Evolutionary conservation across 2,888 invertebrate genomes (phyloP).

Genomic region (Parasteatoda lunata): DNA sequence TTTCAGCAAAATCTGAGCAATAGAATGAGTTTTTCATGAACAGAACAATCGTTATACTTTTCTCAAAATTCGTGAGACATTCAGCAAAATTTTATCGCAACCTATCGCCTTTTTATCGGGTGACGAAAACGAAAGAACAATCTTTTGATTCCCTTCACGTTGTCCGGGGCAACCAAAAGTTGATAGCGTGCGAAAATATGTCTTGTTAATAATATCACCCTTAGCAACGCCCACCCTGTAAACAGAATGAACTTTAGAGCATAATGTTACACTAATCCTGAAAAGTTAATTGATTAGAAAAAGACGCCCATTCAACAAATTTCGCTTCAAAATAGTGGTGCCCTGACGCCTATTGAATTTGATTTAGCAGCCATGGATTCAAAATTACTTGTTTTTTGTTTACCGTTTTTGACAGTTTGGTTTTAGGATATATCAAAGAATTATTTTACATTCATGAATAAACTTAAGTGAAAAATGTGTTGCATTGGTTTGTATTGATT

Average conservation of each 20-base stretch:
- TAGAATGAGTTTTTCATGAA: too few species aligned
- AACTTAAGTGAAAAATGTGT: background rate
- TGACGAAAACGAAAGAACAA: constrained; percentile 18
- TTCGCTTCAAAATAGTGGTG: background rate
- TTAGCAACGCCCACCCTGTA: constrained; percentile 65
- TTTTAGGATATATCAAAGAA: background rate
- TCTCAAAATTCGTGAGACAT: too few species aligned
- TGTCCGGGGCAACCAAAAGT: constrained; percentile 21
- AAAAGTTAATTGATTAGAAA: constrained; percentile 58
- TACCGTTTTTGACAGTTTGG: background rate
- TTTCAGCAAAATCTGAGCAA: too few species aligned
- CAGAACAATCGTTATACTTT: too few species aligned
- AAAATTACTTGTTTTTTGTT: background rate
- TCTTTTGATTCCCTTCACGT: constrained; percentile 35
- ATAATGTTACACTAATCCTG: constrained; percentile 46
- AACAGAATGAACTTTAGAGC: constrained; percentile 35
- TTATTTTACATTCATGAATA: background rate
- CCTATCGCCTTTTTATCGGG: too few species aligned
- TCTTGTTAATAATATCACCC: constrained; percentile 65
- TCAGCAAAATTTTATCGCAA: too few species aligned
- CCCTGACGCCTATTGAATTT: background rate
- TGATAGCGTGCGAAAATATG: constrained; percentile 43
- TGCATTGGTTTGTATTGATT: constrained; percentile 1
- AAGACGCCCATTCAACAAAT: constrained; percentile 21
- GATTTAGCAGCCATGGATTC: background rate